phyloP scores from a whole-genome alignment of 2,888 invertebrate species.

The Embidobia sp. region DNA sequence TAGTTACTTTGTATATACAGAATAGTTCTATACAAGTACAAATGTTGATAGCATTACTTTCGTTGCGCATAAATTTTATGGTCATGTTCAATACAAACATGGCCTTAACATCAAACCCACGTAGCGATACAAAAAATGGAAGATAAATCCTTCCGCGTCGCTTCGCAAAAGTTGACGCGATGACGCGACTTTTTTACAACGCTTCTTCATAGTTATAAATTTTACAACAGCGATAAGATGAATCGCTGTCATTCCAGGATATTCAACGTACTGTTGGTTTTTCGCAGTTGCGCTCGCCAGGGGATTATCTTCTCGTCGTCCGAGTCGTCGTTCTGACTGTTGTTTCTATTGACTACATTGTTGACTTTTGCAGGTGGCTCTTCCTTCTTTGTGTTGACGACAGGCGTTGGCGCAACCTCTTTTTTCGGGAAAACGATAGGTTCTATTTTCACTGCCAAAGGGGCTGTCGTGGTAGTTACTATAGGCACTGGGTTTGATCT shows the following conservation, averaged over 20 bases:
- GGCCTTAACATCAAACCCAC: too few species aligned
- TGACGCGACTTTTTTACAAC: constrained; percentile 21
- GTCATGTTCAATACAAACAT: too few species aligned
- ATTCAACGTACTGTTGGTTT: constrained; percentile 94
- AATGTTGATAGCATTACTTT: background rate
- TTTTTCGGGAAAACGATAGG: constrained; percentile 31
- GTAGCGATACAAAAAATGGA: background rate
- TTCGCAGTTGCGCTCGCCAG: constrained; percentile 93
- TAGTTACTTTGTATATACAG: constrained; percentile 26
- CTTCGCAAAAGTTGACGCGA: constrained; percentile 7
- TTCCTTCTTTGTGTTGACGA: constrained; percentile 48
- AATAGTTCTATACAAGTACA: constrained; percentile 30
- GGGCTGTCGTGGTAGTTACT: background rate
- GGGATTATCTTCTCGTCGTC: constrained; percentile 90
- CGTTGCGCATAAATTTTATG: too few species aligned
- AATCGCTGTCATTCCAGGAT: constrained; percentile 84
- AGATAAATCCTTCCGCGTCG: background rate
- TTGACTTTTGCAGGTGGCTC: constrained; percentile 66
- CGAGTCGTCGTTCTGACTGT: constrained; percentile 82
- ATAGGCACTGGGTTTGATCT: constrained; percentile 49
- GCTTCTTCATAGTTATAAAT: constrained; percentile 25
- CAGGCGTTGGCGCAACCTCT: constrained; percentile 43
- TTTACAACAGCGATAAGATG: constrained; percentile 18
- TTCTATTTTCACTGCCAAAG: constrained; percentile 50
- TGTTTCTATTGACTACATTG: constrained; percentile 67